A percentile compares a stretch with the other conserved stretches of the same genome.
These are phyloP conservation scores for Phasia obesa DNA, from an alignment of 2,888 invertebrate genomes.

Conservation along the genomic window DNA sequence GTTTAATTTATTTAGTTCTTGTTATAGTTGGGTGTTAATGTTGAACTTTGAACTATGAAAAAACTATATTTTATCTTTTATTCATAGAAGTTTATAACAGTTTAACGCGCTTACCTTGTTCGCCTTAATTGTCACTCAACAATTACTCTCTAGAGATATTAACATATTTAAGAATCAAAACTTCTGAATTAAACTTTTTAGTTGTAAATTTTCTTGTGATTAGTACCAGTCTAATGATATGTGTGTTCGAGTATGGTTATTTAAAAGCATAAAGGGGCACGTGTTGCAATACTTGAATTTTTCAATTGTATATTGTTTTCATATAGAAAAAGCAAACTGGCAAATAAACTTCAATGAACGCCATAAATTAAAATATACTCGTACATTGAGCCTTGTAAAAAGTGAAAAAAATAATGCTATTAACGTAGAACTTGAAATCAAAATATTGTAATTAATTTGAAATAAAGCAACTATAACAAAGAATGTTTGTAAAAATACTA, in stretches of 20 bases:
- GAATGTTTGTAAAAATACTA: neutral
- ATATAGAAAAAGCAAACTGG: neutral
- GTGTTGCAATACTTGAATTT: slow-evolving; percentile 56
- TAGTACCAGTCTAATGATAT: slow-evolving; percentile 11
- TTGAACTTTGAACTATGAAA: too few relatives aligned
- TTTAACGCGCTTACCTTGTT: too few relatives aligned
- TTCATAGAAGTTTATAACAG: too few relatives aligned
- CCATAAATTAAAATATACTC: slow-evolving; percentile 10
- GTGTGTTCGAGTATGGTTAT: slow-evolving; percentile 12
- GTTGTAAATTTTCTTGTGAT: neutral
- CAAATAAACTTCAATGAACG: slow-evolving; percentile 31
- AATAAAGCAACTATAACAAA: neutral
- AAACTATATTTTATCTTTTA: too few relatives aligned
- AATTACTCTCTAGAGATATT: too few relatives aligned
- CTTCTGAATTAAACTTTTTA: neutral
- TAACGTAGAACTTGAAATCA: slow-evolving; percentile 24
- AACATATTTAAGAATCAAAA: too few relatives aligned
- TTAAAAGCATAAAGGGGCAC: slow-evolving; percentile 46
- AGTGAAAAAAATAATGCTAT: neutral
- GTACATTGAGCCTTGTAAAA: slow-evolving; percentile 6
- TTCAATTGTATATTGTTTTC: slow-evolving; percentile 21
- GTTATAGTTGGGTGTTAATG: too few relatives aligned
- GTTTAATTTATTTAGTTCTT: too few relatives aligned
- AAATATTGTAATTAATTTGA: slow-evolving; percentile 18
- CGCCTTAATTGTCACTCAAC: too few relatives aligned